phyloP scores from a whole-genome alignment of 2,113 vertebrate genomes.

The Actenoides lindsayi region DNA sequence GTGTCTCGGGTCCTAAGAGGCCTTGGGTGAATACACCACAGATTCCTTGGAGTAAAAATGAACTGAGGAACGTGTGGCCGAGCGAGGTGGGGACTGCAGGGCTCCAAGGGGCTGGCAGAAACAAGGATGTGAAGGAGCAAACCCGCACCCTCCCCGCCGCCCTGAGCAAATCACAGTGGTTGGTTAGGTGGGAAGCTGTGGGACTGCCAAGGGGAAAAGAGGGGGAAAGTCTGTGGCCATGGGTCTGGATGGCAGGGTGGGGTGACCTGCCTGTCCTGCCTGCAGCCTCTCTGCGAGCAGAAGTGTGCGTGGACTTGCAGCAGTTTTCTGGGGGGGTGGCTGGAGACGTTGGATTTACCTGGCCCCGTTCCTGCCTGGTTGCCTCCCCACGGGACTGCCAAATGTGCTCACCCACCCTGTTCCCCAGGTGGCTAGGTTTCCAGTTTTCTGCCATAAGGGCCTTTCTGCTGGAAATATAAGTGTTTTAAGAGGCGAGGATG shows the following conservation, averaged over 20 bases:
- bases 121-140: background rate
- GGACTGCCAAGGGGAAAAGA: background rate
- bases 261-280: background rate
- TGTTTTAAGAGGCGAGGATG: background rate
- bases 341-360: background rate
- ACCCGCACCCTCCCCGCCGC: too few species aligned
- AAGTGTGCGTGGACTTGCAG: background rate
- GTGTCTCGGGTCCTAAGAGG: background rate
- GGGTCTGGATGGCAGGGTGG: accelerated
- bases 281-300: background rate
- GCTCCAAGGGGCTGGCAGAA: background rate
- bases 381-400: background rate
- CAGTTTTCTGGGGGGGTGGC: background rate
- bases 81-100: background rate
- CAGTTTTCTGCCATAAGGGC: background rate
- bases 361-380: background rate
- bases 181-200: background rate
- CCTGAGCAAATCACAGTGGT: background rate
- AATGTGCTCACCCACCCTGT: background rate
- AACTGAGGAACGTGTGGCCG: accelerated
- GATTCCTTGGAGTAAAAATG: background rate
- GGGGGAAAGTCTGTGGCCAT: background rate
- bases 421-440: background rate
- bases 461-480: background rate
- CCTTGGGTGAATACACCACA: background rate